phyloP scores from a whole-genome alignment of 2,797 vertebrate genomes.

The Rachycentron canadum region DNA sequence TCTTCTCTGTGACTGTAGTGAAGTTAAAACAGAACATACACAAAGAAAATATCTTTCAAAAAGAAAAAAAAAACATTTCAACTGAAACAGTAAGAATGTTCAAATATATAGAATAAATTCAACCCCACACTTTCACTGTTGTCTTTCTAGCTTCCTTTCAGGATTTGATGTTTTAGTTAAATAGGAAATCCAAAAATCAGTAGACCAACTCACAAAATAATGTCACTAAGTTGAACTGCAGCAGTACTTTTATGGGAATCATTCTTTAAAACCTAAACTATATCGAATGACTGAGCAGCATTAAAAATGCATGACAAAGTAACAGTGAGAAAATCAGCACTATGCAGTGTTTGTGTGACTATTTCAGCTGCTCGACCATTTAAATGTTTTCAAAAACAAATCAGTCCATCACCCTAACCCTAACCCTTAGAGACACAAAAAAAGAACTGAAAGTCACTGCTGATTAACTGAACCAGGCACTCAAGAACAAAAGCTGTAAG shows the following conservation, averaged over 20 bases:
- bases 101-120: constrained; percentile 60
- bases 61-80: constrained; percentile 8
- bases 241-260: not conserved
- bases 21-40: not conserved
- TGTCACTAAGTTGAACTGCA: not conserved
- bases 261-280: not conserved
- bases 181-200: not conserved
- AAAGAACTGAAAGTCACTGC: not conserved
- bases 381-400: not conserved
- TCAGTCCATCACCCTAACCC: too few relatives aligned
- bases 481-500: too few relatives aligned
- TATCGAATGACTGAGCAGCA: not conserved
- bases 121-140: constrained; percentile 41
- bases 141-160: constrained; percentile 17
- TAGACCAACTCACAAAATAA: not conserved
- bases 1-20: not conserved
- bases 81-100: constrained; percentile 31
- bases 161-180: not conserved
- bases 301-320: not conserved
- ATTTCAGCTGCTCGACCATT: not conserved
- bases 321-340: not conserved
- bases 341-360: not conserved
- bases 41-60: not conserved
- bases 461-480: too few relatives aligned
- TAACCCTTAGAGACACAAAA: not conserved